Base-by-base conservation (phyloP, 2,888 invertebrate species). In the Tetropium fuscum region DNA sequence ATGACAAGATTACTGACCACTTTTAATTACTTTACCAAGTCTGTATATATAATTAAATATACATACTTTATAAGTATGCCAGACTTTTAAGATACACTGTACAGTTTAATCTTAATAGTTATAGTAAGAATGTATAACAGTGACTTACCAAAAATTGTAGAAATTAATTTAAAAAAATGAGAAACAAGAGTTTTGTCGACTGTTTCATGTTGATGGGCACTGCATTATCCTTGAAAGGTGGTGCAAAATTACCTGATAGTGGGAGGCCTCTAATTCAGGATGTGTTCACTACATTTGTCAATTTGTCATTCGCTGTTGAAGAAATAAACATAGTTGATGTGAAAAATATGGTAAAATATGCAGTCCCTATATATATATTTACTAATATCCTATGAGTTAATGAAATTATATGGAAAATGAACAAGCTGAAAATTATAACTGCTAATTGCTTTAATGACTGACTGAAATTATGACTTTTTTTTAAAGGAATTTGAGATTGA, bases 201-300 rank as follows among this genome's bases (percentile, higher is more conserved):
- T 75, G 74, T 55, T 72, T 75, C 44, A 64, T 75, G 64, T 60
- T 75, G 45, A 70, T 74, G 63, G 68, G 70, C 19, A 69, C 72
- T 13, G 71, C 70, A 10, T 45, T 75, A 5, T 72, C 74, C 3
- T 48, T 73, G 51, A 66, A 60, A 34, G 56, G 63, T 41, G 61
- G 56, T 25, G 49, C 63, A 53, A 61, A 62, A 38, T 20, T 70
- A 40, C 59, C 60, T 7, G 70, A 69, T 58, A 72, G 67, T 68
- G 64, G 53, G 4, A 57, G 68, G 22, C 69, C 71, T 1, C 22
- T 68, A 32, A 8, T 69, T 13, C 63, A 68, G 38, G 68, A 72
- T 32, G 41, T 63, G 36, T 54, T 53, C 15, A 54, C 71, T 7
- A 74, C 72, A 13, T 43, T 36, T 4, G 73, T 76, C 6, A 74